Evolutionary conservation across 2,888 invertebrate genomes (phyloP).

Genomic region (Phalera bucephala): DNA sequence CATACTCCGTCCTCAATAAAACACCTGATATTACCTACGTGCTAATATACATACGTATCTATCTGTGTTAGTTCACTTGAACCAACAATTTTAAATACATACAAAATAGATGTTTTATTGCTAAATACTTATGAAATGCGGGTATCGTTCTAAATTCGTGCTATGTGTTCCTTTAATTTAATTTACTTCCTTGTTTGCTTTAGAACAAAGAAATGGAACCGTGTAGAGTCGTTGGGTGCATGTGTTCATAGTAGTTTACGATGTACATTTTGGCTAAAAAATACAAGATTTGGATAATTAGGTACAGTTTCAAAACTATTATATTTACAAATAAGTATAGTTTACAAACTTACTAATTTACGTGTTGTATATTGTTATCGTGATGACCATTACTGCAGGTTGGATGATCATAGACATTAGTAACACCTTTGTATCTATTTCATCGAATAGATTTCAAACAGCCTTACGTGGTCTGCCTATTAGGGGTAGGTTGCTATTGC

Average conservation of each 20-base stretch:
- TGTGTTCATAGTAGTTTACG: neutral
- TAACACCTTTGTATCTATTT: too few species aligned
- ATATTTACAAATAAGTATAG: too few species aligned
- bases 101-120: slow-evolving; percentile 16
- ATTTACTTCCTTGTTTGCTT: slow-evolving; percentile 24
- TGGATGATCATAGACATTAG: too few species aligned
- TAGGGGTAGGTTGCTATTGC: too few species aligned
- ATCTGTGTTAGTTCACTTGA: slow-evolving; percentile 36
- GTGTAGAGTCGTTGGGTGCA: slow-evolving; percentile 5
- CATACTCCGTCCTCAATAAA: slow-evolving; percentile 32
- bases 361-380: too few species aligned
- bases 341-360: neutral
- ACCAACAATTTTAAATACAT: slow-evolving; percentile 25
- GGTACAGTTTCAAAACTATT: neutral
- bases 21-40: slow-evolving; percentile 32
- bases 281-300: too few species aligned
- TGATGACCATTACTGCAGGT: too few species aligned
- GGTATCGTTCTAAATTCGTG: slow-evolving; percentile 32
- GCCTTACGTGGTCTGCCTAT: too few species aligned
- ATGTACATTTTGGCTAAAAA: too few species aligned
- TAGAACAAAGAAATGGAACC: slow-evolving; percentile 16
- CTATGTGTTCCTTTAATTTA: slow-evolving; percentile 20
- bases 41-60: slow-evolving; percentile 7
- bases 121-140: slow-evolving; percentile 28
- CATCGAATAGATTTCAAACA: too few species aligned